phyloP scores from a whole-genome alignment of 2,113 vertebrate species.

The Cygnus buccinator region DNA sequence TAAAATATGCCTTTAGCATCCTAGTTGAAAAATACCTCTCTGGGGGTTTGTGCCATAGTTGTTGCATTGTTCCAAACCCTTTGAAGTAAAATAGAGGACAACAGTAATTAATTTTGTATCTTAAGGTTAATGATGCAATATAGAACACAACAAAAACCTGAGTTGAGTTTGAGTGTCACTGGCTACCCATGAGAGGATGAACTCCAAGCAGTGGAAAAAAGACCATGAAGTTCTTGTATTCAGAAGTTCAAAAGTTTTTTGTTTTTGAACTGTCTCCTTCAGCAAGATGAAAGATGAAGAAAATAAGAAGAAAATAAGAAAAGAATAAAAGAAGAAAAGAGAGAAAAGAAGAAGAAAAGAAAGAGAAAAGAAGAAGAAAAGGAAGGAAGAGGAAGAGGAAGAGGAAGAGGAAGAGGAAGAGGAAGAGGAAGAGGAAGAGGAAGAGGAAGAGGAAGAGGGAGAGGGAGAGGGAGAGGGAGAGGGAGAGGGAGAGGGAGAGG shows the following conservation, averaged over 20 bases:
- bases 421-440: too few relatives aligned
- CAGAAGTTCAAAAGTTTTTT: background rate
- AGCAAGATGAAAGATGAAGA: background rate
- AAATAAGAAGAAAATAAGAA: background rate
- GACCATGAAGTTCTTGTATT: background rate
- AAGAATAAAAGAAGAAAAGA: too few relatives aligned
- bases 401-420: too few relatives aligned
- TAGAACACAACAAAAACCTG: fast-evolving
- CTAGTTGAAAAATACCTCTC: background rate
- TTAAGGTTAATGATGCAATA: background rate
- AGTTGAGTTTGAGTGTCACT: background rate
- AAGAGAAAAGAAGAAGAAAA: too few relatives aligned
- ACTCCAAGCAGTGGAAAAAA: background rate
- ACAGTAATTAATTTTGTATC: background rate
- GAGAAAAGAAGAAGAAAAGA: too few relatives aligned
- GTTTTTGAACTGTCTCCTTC: background rate
- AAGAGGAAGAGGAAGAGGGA: too few relatives aligned
- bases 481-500: too few relatives aligned
- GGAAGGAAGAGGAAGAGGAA: too few relatives aligned
- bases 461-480: too few relatives aligned
- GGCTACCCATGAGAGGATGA: background rate
- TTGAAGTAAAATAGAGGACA: background rate
- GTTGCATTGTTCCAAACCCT: background rate
- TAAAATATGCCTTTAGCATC: background rate
- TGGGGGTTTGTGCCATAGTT: background rate